phyloP scores from a whole-genome alignment of 2,888 invertebrate genomes.

The Pediacus dermestoides region DNA sequence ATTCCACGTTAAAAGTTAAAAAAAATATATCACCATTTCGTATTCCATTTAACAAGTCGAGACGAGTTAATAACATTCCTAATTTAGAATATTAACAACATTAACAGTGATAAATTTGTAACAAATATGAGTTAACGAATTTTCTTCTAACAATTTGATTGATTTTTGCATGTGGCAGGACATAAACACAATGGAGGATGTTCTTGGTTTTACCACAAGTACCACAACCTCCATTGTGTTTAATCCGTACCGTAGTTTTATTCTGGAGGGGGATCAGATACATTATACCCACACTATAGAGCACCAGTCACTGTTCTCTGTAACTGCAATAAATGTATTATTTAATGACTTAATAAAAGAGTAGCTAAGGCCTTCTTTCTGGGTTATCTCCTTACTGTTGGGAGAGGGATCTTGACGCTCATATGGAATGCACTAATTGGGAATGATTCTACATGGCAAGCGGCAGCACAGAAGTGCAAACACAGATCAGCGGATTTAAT shows the following conservation, averaged over 20 bases:
- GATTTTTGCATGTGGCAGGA: background rate
- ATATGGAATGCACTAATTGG: conserved; percentile 34
- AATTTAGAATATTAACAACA: conserved; percentile 43
- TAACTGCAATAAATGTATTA: conserved; percentile 16
- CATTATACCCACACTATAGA: conserved; percentile 43
- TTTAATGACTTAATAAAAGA: conserved; percentile 16
- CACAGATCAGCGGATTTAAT: conserved; percentile 14
- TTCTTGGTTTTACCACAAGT: too few relatives aligned
- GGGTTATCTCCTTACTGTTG: conserved; percentile 13
- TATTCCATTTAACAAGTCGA: conserved; percentile 27
- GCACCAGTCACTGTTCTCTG: conserved; percentile 34
- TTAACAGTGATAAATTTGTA: conserved; percentile 48
- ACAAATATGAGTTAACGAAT: conserved; percentile 47
- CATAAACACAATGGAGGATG: background rate
- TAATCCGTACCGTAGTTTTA: too few relatives aligned
- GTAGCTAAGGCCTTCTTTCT: conserved; percentile 35
- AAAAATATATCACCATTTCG: background rate
- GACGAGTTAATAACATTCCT: conserved; percentile 29
- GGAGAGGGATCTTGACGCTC: conserved; percentile 16
- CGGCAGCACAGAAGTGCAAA: conserved; percentile 36
- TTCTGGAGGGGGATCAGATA: too few relatives aligned
- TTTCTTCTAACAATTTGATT: conserved; percentile 12
- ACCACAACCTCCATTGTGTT: too few relatives aligned
- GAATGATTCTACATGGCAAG: conserved; percentile 43
- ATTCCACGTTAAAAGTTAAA: conserved; percentile 6